A percentile compares a stretch with the other conserved stretches of the same genome.
Evolutionary conservation across 2,888 invertebrate species (phyloP).

Genomic region (Gerosis bhagava): DNA sequence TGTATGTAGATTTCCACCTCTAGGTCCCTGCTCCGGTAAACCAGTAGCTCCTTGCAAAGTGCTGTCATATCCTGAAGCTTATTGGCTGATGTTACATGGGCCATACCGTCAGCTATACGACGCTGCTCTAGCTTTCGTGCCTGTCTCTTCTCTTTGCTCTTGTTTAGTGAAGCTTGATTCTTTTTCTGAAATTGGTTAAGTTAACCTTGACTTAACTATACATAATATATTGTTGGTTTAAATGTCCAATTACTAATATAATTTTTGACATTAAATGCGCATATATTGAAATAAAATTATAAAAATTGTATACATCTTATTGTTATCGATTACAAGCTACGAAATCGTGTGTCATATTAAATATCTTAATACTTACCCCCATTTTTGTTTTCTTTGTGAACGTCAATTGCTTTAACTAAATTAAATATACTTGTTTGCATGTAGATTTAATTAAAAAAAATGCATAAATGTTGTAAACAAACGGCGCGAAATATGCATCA

Average conservation of each 20-base stretch:
- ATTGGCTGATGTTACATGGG: conserved; percentile 84
- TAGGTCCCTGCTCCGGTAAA: conserved; percentile 83
- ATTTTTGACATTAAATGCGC: too few relatives aligned
- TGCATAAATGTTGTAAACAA: conserved; percentile 3
- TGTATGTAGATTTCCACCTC: conserved; percentile 83
- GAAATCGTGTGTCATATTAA: neutral
- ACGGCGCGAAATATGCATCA: conserved; percentile 18
- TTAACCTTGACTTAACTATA: too few relatives aligned
- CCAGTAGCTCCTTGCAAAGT: conserved; percentile 82
- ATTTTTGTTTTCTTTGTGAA: conserved; percentile 32
- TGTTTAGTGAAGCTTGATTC: conserved; percentile 58
- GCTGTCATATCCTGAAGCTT: conserved; percentile 80
- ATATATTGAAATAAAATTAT: too few relatives aligned
- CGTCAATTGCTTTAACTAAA: neutral
- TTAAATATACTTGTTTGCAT: neutral
- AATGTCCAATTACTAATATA: too few relatives aligned
- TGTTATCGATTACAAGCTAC: neutral
- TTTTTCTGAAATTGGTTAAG: conserved; percentile 79
- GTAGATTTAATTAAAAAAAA: neutral
- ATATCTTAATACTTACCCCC: conserved; percentile 45
- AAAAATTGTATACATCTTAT: too few relatives aligned
- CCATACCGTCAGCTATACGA: conserved; percentile 82
- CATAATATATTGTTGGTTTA: too few relatives aligned
- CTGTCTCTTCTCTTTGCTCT: conserved; percentile 84
- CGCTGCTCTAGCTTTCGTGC: conserved; percentile 83